Conservation (phyloP, 2,797 vertebrate genomes). For the Sebastes reedi region DNA sequence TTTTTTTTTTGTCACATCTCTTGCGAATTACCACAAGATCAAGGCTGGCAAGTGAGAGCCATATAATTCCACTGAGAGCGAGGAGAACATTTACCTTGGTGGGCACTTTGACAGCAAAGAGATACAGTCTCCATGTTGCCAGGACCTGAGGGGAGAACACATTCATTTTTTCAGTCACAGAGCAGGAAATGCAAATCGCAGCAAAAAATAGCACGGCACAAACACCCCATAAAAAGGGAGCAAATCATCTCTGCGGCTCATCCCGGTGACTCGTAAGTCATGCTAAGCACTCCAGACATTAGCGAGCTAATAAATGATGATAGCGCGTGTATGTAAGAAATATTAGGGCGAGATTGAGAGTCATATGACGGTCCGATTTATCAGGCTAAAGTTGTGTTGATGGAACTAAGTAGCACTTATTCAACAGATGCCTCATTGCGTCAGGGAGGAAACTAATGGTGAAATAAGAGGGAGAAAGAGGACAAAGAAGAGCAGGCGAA, state of each 20-base stretch:
- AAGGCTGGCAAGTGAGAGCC: conserved; percentile 59
- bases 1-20: conserved; percentile 28
- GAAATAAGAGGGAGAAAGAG: background rate
- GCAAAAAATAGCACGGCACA: conserved; percentile 66
- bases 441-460: conserved; percentile 7
- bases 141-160: conserved; percentile 84
- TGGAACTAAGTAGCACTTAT: conserved; percentile 42
- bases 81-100: conserved; percentile 86
- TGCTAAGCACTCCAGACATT: conserved; percentile 64
- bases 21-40: conserved; percentile 56
- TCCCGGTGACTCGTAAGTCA: conserved; percentile 60
- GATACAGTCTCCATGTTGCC: conserved; percentile 91
- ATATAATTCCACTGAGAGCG: conserved; percentile 57
- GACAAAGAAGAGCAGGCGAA: conserved; percentile 10
- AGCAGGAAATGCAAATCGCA: conserved; percentile 69
- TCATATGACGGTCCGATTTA: conserved; percentile 44
- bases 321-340: conserved; percentile 23
- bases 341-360: conserved; percentile 38
- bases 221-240: conserved; percentile 63
- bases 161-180: conserved; percentile 73
- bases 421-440: conserved; percentile 46
- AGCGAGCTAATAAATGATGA: conserved; percentile 58
- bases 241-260: conserved; percentile 63
- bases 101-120: conserved; percentile 90
- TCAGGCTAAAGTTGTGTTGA: conserved; percentile 36